Percentiles rank a stretch among this genome's conserved stretches.
These are phyloP conservation scores for Nasonia giraulti DNA, from an alignment of 1,140 invertebrate genomes.

Conservation along the genomic window DNA sequence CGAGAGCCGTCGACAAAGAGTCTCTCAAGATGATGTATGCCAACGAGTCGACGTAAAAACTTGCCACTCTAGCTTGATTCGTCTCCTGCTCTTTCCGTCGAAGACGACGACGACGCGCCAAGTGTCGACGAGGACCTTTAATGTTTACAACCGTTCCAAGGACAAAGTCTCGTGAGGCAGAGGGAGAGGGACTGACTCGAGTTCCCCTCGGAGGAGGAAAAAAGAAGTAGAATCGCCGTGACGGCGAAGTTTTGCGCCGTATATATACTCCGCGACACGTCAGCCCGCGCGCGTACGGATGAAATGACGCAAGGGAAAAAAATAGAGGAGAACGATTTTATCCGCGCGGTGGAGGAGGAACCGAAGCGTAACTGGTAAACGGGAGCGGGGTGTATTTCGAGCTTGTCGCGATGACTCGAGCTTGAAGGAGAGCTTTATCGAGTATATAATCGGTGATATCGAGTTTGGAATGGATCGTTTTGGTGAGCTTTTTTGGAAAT, in stretches of 20 bases:
- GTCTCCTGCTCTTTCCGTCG: neutral
- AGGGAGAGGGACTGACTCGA: neutral
- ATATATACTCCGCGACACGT: neutral
- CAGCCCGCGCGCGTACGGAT: neutral
- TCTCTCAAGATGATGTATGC: constrained; percentile 41
- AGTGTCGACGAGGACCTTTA: constrained; percentile 48
- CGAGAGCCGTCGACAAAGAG: neutral
- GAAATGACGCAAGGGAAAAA: constrained; percentile 19
- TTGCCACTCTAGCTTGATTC: constrained; percentile 31
- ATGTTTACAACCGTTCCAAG: constrained; percentile 53
- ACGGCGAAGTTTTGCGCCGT: constrained; percentile 32
- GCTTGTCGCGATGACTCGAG: neutral
- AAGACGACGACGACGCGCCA: neutral
- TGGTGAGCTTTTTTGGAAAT: no score
- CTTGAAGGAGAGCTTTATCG: neutral
- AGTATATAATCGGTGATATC: no score
- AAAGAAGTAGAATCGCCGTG: constrained; percentile 15
- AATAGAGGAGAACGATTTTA: neutral
- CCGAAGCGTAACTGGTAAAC: neutral
- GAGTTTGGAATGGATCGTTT: no score
- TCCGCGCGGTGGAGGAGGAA: neutral
- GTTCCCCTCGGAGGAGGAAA: neutral
- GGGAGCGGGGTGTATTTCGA: neutral
- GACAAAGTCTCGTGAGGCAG: constrained; percentile 43
- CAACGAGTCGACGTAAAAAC: neutral